These are phyloP conservation scores for Chamaea fasciata DNA, from an alignment of 2,113 vertebrate species.

Conservation along the genomic window DNA sequence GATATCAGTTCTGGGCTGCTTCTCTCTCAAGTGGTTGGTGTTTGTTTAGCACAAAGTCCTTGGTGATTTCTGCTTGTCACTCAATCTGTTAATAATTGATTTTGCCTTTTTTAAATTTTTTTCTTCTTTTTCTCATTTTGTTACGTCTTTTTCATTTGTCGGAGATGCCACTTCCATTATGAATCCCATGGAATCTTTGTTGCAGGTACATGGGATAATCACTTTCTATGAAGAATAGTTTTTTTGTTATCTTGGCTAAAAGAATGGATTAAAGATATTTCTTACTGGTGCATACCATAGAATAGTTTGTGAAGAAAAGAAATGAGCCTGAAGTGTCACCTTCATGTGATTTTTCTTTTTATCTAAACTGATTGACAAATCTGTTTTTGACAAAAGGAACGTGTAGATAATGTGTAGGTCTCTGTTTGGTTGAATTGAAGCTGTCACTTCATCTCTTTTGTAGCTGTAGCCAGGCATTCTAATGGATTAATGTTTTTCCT, in stretches of 20 bases:
- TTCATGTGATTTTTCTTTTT: background rate
- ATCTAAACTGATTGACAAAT: background rate
- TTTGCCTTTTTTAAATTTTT: background rate
- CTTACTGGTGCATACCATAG: background rate
- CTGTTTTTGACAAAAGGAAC: background rate
- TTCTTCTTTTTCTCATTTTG: background rate
- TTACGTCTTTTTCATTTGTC: background rate
- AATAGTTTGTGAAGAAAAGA: background rate
- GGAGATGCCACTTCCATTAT: background rate
- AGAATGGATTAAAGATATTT: background rate
- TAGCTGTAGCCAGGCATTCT: background rate
- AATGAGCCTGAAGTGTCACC: background rate
- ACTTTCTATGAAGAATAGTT: background rate
- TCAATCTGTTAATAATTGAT: background rate
- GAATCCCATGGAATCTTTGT: background rate
- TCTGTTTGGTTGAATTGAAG: background rate
- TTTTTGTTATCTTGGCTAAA: background rate
- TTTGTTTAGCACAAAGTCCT: background rate
- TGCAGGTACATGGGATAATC: background rate
- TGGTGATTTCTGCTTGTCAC: background rate
- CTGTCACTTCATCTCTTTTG: background rate
- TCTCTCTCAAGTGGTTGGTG: background rate
- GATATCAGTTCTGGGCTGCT: background rate
- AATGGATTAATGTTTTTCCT: background rate
- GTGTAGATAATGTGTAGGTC: background rate